phyloP scores from a whole-genome alignment of 1,140 invertebrate genomes.

The Halictus rubicundus region DNA sequence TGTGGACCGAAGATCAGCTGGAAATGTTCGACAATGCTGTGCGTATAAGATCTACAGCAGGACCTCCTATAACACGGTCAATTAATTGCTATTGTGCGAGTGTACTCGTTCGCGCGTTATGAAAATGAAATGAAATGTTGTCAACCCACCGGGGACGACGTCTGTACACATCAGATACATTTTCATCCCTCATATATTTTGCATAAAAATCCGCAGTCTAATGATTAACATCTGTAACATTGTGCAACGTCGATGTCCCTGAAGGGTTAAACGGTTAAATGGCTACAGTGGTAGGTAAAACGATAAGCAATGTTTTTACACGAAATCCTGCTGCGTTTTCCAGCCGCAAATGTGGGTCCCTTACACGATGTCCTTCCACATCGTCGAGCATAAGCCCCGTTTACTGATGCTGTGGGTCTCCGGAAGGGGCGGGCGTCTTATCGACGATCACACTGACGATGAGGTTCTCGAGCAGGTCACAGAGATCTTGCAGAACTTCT shows the following conservation, averaged over 20 bases:
- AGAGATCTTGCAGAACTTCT: constrained; percentile 75
- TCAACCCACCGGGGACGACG: no score
- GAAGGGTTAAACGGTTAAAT: neutral
- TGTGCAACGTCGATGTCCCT: neutral
- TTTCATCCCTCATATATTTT: no score
- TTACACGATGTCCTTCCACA: constrained; percentile 83
- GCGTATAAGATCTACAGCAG: neutral
- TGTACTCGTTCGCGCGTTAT: no score
- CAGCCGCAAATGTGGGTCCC: constrained; percentile 79
- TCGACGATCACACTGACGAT: constrained; percentile 81
- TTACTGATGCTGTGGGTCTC: constrained; percentile 84
- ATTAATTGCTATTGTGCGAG: no score
- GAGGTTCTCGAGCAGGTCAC: constrained; percentile 75
- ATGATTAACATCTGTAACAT: no score
- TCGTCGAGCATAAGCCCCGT: constrained; percentile 83
- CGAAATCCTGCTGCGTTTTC: neutral
- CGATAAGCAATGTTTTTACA: neutral
- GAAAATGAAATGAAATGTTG: no score
- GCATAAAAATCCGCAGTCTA: no score
- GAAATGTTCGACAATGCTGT: constrained; percentile 58
- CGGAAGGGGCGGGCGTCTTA: constrained; percentile 79
- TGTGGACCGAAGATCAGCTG: constrained; percentile 81
- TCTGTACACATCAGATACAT: no score
- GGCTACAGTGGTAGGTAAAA: neutral
- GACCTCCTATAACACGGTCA: no score